Conservation (phyloP, 2,113 vertebrate species). For the Nipponia nippon region DNA sequence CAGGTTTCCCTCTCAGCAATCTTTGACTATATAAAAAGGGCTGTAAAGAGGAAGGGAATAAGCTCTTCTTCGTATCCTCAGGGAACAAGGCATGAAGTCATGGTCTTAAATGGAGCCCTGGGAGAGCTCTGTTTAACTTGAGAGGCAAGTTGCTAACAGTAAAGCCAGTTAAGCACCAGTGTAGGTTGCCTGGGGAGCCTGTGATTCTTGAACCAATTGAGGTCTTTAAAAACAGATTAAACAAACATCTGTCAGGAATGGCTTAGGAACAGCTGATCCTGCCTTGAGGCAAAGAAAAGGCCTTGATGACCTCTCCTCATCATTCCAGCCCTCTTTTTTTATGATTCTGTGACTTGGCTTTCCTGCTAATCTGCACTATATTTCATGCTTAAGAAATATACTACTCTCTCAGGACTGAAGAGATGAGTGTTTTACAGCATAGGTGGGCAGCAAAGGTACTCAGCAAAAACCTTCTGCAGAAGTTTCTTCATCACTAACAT, state of each 20-base stretch:
- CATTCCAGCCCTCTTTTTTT: not conserved
- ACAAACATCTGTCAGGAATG: constrained; percentile 6
- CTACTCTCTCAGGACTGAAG: not conserved
- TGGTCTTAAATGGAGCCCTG: not conserved
- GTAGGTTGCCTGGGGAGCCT: not conserved
- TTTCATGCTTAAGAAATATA: not conserved
- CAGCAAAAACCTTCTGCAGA: not conserved
- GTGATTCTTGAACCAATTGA: not conserved
- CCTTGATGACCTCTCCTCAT: not conserved
- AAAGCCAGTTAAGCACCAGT: not conserved
- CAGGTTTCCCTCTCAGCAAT: not conserved
- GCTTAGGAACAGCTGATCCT: not conserved
- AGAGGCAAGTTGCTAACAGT: not conserved
- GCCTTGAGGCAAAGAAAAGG: constrained; percentile 1
- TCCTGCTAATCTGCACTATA: not conserved
- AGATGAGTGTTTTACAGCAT: not conserved
- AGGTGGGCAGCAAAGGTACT: not conserved
- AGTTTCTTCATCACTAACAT: not conserved
- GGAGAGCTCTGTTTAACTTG: not conserved
- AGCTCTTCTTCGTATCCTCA: not conserved
- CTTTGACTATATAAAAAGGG: not conserved
- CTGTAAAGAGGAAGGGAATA: not conserved
- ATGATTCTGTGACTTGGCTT: not conserved
- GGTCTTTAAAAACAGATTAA: constrained; percentile 17
- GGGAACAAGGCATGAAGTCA: constrained; percentile 1